A percentile compares a stretch with the other conserved stretches of the same genome.
phyloP scores from a whole-genome alignment of 2,888 invertebrate species.

The Euclidia mi region DNA sequence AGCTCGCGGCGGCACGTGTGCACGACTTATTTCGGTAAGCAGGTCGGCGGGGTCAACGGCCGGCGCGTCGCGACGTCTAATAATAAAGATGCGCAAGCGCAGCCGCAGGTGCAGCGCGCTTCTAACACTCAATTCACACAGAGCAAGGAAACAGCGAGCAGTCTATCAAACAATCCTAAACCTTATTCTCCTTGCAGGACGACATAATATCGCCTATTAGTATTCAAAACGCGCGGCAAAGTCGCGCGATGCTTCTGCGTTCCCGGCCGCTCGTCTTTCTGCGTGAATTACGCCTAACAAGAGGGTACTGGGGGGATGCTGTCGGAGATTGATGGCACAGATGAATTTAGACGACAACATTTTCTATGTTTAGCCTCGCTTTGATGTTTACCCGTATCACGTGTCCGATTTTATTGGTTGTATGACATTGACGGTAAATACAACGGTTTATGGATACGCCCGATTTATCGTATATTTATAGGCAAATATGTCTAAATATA shows the following conservation, averaged over 20 bases:
- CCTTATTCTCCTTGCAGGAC: too few relatives aligned
- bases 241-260: too few relatives aligned
- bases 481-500: too few relatives aligned
- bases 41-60: constrained; percentile 85
- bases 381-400: constrained; percentile 46
- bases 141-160: too few relatives aligned
- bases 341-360: constrained; percentile 54
- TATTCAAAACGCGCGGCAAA: too few relatives aligned
- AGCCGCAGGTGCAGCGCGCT: constrained; percentile 75
- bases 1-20: constrained; percentile 70
- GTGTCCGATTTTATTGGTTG: constrained; percentile 39
- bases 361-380: constrained; percentile 41
- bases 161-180: too few relatives aligned
- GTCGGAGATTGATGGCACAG: constrained; percentile 57
- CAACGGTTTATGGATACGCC: too few relatives aligned
- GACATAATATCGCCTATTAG: too few relatives aligned
- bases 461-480: too few relatives aligned
- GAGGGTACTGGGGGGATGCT: constrained; percentile 24
- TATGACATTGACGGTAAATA: constrained; percentile 45
- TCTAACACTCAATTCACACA: too few relatives aligned
- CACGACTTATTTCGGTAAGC: constrained; percentile 86
- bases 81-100: constrained; percentile 81
- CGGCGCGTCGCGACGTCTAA: constrained; percentile 85
- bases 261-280: too few relatives aligned
- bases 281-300: constrained; percentile 43